Evolutionary conservation across 2,888 invertebrate genomes (phyloP).

Genomic region (Pristionchus entomophagus): DNA sequence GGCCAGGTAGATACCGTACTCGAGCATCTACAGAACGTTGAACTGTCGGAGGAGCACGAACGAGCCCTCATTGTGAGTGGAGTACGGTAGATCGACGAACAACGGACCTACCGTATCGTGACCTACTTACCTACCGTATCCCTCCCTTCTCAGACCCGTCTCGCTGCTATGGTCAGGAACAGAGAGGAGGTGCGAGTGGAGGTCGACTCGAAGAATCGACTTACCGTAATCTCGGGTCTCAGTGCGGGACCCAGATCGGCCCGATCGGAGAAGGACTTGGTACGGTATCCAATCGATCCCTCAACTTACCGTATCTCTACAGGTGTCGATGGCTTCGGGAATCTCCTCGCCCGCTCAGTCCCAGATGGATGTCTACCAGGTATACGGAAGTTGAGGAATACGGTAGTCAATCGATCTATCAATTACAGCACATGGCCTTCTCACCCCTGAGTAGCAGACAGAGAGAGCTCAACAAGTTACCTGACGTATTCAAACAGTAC

Average conservation of each 20-base stretch:
- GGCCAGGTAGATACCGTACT: not conserved
- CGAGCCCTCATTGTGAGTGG: slow-evolving; percentile 24
- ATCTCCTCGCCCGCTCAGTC: not conserved
- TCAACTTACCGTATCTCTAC: not conserved
- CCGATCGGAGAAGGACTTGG: not conserved
- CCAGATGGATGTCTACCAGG: slow-evolving; percentile 19
- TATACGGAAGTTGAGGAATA: not conserved
- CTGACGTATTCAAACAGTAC: slow-evolving; percentile 6
- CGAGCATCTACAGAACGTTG: not conserved
- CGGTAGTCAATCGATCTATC: not conserved
- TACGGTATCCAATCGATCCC: not conserved
- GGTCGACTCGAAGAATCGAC: not conserved
- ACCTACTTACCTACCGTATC: slow-evolving; percentile 15
- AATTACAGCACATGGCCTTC: slow-evolving; percentile 13
- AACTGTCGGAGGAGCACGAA: not conserved
- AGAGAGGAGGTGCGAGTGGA: slow-evolving; percentile 22
- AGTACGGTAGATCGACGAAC: not conserved
- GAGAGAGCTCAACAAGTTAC: not conserved
- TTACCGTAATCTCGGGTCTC: slow-evolving; percentile 6
- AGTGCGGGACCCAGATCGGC: not conserved
- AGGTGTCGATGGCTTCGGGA: not conserved
- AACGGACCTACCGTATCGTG: not conserved
- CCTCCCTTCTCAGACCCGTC: not conserved
- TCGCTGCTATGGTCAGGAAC: not conserved
- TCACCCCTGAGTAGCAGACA: not conserved